Conservation (phyloP, 2,113 vertebrate species). For the Menidia beryllina region DNA sequence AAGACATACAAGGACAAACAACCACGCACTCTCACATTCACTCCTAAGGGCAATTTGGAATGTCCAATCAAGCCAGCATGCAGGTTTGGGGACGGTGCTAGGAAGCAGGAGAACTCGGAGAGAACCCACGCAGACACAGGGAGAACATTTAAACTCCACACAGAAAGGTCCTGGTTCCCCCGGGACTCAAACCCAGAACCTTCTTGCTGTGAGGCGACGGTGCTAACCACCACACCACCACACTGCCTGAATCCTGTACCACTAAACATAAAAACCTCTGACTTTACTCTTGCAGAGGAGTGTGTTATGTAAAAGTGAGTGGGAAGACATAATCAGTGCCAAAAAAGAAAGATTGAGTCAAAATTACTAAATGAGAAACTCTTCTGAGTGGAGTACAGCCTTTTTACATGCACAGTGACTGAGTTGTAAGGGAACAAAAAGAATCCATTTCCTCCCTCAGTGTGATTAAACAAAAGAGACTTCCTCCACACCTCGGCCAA, state of each 20-base stretch:
- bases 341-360: constrained; percentile 45
- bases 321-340: constrained; percentile 52
- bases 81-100: too few species aligned
- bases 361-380: constrained; percentile 57
- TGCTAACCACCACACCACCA: too few species aligned
- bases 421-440: constrained; percentile 64
- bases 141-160: too few species aligned
- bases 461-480: constrained; percentile 67
- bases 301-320: constrained; percentile 71
- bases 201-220: too few species aligned
- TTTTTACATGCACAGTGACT: constrained; percentile 39
- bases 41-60: too few species aligned
- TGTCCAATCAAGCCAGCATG: too few species aligned
- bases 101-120: too few species aligned
- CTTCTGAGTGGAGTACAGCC: constrained; percentile 42
- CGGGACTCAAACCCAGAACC: too few species aligned
- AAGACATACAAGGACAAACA: too few species aligned
- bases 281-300: constrained; percentile 48
- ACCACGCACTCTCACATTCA: too few species aligned
- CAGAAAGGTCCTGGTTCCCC: too few species aligned
- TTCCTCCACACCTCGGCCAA: constrained; percentile 51
- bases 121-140: too few species aligned
- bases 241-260: constrained; percentile 3
- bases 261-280: constrained; percentile 46
- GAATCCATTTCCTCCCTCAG: constrained; percentile 53